These are phyloP conservation scores for Netelia inedita DNA, from an alignment of 2,888 invertebrate genomes.

Conservation along the genomic window DNA sequence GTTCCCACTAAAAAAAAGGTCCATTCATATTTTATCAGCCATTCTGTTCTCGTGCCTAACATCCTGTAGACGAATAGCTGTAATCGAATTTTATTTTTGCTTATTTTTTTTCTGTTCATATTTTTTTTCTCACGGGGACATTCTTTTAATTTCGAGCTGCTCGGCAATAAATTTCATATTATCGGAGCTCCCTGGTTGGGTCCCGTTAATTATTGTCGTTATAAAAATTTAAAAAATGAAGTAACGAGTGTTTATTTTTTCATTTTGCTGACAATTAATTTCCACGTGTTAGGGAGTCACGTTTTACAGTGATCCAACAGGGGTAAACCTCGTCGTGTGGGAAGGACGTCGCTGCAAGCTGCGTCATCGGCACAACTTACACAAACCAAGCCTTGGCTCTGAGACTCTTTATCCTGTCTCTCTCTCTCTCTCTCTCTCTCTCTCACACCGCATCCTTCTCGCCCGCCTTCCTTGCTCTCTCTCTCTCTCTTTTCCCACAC, in stretches of 20 bases:
- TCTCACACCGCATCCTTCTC: conserved; percentile 52
- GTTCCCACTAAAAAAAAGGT: conserved; percentile 26
- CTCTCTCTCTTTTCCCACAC: background rate
- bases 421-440: background rate
- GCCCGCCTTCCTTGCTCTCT: conserved; percentile 51
- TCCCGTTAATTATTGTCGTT: conserved; percentile 8
- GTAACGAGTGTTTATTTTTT: conserved; percentile 6
- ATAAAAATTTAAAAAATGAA: background rate
- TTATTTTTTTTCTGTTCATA: conserved; percentile 6
- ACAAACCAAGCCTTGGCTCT: conserved; percentile 66
- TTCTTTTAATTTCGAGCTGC: conserved; percentile 28
- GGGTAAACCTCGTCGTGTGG: conserved; percentile 83
- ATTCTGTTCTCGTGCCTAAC: conserved; percentile 21
- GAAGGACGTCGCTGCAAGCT: conserved; percentile 85
- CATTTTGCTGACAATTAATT: conserved; percentile 73
- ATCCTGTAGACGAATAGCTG: conserved; percentile 11
- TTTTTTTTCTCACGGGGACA: conserved; percentile 24
- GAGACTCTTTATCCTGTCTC: conserved; percentile 33
- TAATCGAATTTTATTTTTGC: conserved; percentile 6
- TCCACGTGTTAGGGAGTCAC: conserved; percentile 75
- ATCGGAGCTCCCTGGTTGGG: conserved; percentile 26
- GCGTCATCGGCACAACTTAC: conserved; percentile 85
- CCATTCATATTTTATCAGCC: background rate
- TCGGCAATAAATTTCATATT: conserved; percentile 5
- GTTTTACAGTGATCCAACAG: conserved; percentile 83